Percentiles rank a stretch among this genome's conserved stretches.
phyloP scores from a whole-genome alignment of 2,888 invertebrate genomes.

The Stenolophus ochropezus region DNA sequence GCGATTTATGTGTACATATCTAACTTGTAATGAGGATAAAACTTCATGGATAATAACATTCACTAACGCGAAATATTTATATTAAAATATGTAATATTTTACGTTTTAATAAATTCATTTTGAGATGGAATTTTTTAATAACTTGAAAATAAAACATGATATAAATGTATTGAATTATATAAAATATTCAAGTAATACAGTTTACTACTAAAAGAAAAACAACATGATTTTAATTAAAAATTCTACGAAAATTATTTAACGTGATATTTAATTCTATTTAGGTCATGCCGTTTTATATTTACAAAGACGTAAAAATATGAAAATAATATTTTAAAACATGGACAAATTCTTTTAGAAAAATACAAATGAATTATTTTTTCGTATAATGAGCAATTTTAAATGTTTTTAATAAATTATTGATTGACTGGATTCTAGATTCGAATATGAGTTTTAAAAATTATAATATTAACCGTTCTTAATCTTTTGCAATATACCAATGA shows the following conservation, averaged over 20 bases:
- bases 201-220: background rate
- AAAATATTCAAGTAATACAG: background rate
- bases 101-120: background rate
- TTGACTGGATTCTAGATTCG: too few relatives aligned
- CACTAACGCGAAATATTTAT: background rate
- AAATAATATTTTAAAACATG: too few relatives aligned
- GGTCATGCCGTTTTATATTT: too few relatives aligned
- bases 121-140: background rate
- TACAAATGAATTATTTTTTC: too few relatives aligned
- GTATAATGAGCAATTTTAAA: too few relatives aligned
- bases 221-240: background rate
- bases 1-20: too few relatives aligned
- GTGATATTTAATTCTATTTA: background rate
- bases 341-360: too few relatives aligned
- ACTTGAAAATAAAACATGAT: background rate
- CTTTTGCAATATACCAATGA: too few relatives aligned
- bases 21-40: background rate
- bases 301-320: too few relatives aligned
- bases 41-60: background rate
- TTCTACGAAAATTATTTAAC: background rate
- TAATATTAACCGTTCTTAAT: too few relatives aligned
- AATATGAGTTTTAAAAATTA: too few relatives aligned
- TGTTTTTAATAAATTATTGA: too few relatives aligned
- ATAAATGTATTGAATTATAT: background rate
- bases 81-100: background rate